Base-by-base conservation (phyloP, 2,113 vertebrate species). In the Grus americana region DNA sequence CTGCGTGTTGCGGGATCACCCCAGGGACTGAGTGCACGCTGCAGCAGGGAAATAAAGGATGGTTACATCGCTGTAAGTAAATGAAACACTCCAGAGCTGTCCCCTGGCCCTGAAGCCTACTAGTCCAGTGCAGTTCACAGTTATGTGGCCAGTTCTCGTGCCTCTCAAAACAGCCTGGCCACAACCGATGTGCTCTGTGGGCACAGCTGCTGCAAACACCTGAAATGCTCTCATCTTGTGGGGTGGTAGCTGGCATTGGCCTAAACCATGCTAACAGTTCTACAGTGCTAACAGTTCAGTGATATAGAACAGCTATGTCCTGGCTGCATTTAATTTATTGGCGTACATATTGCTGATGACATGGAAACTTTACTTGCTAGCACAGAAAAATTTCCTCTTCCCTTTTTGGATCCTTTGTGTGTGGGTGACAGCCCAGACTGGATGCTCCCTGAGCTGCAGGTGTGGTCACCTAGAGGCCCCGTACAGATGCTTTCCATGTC, bases 161-260 rank as follows among this genome's bases (percentile, higher is more conserved):
- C 23, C 9, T 91, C 54, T 76, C 19, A 61, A 88, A 68, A 18
- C 40, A 83, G 34, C 52, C 8, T 12, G 46, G 40, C 12, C 32
- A 13, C 34, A 76, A 65, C 7, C 2, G 2, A 21, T 0, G 4
- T 17, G 3, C 44, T 91, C 2, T 0, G 22, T 36, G 78, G 19
- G 36, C 83, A 59, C 5, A 54, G 71, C n/a, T 67, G 29, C 67
- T 82, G 54, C 34, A 24, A 61, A 52, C 36, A 61, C 14, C 46
- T 66, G 58, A 44, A 72, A 47, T 2, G 0, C 11, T 26, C 62
- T 61, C 36, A 47, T 42, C 40, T 42, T 3, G 1, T 6, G 5
- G 8, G 4, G 1, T 26, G 9, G 6, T 68, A n/a, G 59, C 11
- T n/a, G 62, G 19, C n/a, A 10, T 6, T 32, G 26, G 15, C 23